Evolutionary conservation across 2,113 vertebrate genomes (phyloP), one percentile per base, ranked within the genome.

Genomic region (Coptodon rendalli): DNA sequence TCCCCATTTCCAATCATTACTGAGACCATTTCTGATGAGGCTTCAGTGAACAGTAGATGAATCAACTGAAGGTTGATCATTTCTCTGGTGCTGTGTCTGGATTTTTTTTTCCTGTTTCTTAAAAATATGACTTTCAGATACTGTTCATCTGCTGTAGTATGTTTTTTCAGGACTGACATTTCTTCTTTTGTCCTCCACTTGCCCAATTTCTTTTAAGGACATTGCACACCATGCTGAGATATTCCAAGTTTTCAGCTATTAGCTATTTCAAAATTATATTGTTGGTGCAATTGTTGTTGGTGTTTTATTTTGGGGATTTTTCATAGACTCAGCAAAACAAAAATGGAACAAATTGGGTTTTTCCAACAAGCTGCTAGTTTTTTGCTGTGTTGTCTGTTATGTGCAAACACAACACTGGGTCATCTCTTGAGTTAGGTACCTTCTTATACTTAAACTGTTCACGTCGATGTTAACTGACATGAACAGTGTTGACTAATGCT

Each of bases 31-130:
- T 68, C 34, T 40, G 63, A 68, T 22, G 63, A 68, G 0, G 63
- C 19, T 8, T 68, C 34, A 68, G 34, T 38, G 34, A 68, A 68
- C 34, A 68, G 63, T 68, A 3, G 11, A 38, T 68, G 19, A 0
- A 38, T 68, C 4, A 68, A 38, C 11, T 38, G 63, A 68, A 68
- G 34, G 61, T n/a, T 38, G 0, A 66, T 38, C 6, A 68, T 68
- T 40, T 68, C 11, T 68, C 34, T 38, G 63, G 34, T 68, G 19
- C 34, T 0, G 0, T 68, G 63, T 40, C 63, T 68, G 19, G 63
- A 68, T 22, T 22, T 22, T 38, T 7, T 3, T 7, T 0, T 0
- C 0, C 17, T 0, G 0, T 40, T 68, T 68, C 4, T 68, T 2
- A 68, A 68, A 5, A 36, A 40, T 22, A 68, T 68, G 34, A 68